Evolutionary conservation across 2,113 vertebrate genomes (phyloP).

Genomic region (Apteryx mantelli): DNA sequence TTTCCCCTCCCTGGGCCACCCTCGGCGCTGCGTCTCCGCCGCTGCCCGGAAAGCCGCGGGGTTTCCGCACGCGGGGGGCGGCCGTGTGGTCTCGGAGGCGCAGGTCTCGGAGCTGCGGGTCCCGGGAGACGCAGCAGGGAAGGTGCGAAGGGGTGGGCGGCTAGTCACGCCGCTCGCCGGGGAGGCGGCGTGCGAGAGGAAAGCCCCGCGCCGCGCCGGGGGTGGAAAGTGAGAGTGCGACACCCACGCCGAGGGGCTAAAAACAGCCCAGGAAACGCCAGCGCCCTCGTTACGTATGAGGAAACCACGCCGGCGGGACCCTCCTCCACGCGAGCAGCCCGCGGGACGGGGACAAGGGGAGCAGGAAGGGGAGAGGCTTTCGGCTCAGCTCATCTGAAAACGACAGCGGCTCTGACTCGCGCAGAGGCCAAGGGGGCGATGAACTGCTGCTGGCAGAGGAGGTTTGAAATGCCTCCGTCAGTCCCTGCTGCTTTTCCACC

Average conservation of each 20-base stretch:
- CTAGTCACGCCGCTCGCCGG: accelerated
- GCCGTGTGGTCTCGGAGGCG: too few species aligned
- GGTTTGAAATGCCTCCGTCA: background rate
- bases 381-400: background rate
- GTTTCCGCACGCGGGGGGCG: background rate
- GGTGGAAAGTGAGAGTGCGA: accelerated
- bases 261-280: too few species aligned
- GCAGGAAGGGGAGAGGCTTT: accelerated
- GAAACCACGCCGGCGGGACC: accelerated
- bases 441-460: background rate
- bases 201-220: background rate
- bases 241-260: accelerated
- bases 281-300: accelerated
- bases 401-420: accelerated
- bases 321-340: accelerated
- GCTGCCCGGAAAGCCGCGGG: background rate
- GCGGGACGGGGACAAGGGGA: background rate
- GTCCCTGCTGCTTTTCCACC: too few species aligned
- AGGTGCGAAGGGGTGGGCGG: accelerated
- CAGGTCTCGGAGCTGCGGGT: too few species aligned
- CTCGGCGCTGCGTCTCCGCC: too few species aligned
- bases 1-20: too few species aligned
- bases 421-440: accelerated
- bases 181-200: accelerated
- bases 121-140: accelerated